Percentiles rank a stretch among this genome's conserved stretches.
phyloP scores from a whole-genome alignment of 37 sponge, comb jelly and placozoan genomes.

The Beroe ovata region DNA sequence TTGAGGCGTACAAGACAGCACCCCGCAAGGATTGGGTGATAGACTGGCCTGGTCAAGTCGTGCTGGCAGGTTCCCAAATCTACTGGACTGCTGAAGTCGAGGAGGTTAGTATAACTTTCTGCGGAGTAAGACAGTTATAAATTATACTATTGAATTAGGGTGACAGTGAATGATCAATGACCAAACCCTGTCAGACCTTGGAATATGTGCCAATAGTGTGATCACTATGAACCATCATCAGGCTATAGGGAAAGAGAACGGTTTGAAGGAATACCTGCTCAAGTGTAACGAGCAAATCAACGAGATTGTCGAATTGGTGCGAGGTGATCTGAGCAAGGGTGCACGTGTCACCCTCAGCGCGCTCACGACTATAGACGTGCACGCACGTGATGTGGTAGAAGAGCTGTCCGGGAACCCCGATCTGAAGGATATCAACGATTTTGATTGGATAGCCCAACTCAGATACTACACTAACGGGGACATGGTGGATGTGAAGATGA shows the following conservation, averaged over 20 bases:
- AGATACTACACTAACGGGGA: slow-evolving; percentile 87
- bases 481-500: slow-evolving; percentile 89
- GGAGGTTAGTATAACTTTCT: too few relatives aligned
- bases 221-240: background rate
- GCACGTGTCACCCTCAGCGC: slow-evolving; percentile 93
- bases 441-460: slow-evolving; percentile 98
- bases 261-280: slow-evolving; percentile 79
- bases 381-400: slow-evolving; percentile 94
- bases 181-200: too few relatives aligned
- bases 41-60: slow-evolving; percentile 96
- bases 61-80: slow-evolving; percentile 83
- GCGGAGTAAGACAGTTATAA: too few relatives aligned
- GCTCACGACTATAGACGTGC: slow-evolving; percentile 97
- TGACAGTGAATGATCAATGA: too few relatives aligned
- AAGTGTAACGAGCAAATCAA: slow-evolving; percentile 86
- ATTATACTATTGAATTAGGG: too few relatives aligned
- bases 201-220: too few relatives aligned
- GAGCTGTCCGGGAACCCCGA: slow-evolving; percentile 78
- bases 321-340: slow-evolving; percentile 91
- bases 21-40: slow-evolving; percentile 86
- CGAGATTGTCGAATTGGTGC: slow-evolving; percentile 89
- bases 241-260: slow-evolving; percentile 36
- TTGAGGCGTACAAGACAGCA: slow-evolving; percentile 76
- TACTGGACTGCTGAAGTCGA: slow-evolving; percentile 93
- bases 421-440: slow-evolving; percentile 72